Evolutionary conservation across 2,113 vertebrate species (phyloP).

Genomic region (Scomber scombrus): DNA sequence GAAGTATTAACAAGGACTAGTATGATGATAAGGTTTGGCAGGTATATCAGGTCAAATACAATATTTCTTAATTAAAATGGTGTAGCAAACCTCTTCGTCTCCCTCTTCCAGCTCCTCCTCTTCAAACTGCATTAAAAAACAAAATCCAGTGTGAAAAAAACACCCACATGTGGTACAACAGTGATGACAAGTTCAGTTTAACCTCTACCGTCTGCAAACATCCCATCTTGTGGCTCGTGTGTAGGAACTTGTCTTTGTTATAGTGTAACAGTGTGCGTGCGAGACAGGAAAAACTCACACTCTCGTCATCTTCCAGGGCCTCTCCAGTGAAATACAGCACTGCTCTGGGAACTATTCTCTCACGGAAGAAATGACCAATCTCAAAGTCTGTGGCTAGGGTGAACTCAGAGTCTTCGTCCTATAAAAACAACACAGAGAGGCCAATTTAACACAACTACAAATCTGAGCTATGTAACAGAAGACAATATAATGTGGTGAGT

Average conservation of each 20-base stretch:
- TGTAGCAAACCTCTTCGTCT: conserved; percentile 93
- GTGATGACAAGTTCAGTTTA: not conserved
- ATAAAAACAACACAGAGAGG: conserved; percentile 22
- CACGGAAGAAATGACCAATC: conserved; percentile 97
- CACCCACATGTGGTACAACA: not conserved
- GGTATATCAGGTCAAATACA: conserved; percentile 4
- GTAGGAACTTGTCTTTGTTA: not conserved
- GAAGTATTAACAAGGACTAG: not conserved
- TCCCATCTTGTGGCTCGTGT: not conserved
- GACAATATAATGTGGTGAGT: not conserved
- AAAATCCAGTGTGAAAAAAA: conserved; percentile 13
- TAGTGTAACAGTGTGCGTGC: not conserved
- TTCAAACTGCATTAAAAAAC: conserved; percentile 90
- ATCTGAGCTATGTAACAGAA: not conserved
- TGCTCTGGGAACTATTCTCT: conserved; percentile 95
- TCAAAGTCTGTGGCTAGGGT: conserved; percentile 96
- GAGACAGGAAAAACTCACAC: conserved; percentile 83
- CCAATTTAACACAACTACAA: not conserved
- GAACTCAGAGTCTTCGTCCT: conserved; percentile 98
- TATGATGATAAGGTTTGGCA: not conserved
- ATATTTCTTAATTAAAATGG: not conserved
- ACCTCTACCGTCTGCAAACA: not conserved
- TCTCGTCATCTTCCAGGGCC: conserved; percentile 96
- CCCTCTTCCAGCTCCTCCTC: conserved; percentile 95
- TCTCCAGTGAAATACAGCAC: conserved; percentile 99